Percentiles rank a stretch among this genome's conserved stretches.
phyloP scores from a whole-genome alignment of 2,888 invertebrate genomes.

The Pachycephus smyrnensis region DNA sequence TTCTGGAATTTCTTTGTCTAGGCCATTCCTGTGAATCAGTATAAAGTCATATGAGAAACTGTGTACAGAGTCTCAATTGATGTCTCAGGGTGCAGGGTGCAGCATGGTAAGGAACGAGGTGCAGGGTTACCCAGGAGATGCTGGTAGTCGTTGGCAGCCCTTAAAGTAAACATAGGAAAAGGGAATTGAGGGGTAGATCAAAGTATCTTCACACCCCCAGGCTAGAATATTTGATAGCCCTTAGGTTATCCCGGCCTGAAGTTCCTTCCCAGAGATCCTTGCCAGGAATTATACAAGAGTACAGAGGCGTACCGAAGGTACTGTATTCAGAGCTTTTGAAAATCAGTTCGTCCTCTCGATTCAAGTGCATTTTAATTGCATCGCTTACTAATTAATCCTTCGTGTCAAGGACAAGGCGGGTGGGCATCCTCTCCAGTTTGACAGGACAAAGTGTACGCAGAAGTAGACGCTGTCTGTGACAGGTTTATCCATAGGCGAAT shows the following conservation, averaged over 20 bases:
- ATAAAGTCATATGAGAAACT: not conserved
- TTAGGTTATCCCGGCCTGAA: constrained; percentile 24
- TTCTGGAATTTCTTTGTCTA: not conserved
- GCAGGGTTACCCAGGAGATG: constrained; percentile 36
- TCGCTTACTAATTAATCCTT: not conserved
- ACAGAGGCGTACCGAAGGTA: not conserved
- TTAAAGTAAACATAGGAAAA: constrained; percentile 57
- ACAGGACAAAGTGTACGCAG: not conserved
- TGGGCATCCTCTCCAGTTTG: not conserved
- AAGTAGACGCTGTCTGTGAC: constrained; percentile 2
- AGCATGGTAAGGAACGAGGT: not conserved
- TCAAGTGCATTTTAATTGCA: not conserved
- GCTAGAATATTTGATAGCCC: constrained; percentile 59
- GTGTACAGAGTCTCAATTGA: not conserved
- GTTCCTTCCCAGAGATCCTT: not conserved
- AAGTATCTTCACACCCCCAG: constrained; percentile 62
- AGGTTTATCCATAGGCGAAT: not conserved
- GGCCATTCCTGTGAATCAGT: not conserved
- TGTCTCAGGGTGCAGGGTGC: not conserved
- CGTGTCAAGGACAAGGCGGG: not conserved
- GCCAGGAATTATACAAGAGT: not conserved
- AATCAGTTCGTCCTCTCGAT: not conserved
- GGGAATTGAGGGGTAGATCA: constrained; percentile 51
- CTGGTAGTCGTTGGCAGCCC: constrained; percentile 55
- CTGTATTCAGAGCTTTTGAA: not conserved